Evolutionary conservation across 2,888 invertebrate genomes (phyloP).

Genomic region (Plagodis dolabraria): DNA sequence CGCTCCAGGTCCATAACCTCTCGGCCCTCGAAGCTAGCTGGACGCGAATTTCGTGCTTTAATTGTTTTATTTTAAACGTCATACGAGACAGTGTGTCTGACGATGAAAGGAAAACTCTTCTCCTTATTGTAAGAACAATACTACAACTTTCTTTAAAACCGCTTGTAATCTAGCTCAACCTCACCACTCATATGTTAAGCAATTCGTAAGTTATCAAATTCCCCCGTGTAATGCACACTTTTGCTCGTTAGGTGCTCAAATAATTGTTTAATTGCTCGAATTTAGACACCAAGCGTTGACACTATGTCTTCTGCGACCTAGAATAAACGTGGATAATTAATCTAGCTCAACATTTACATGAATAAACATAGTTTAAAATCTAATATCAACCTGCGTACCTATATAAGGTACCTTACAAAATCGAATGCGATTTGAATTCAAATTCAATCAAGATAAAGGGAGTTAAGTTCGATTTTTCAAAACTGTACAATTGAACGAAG

Average conservation of each 20-base stretch:
- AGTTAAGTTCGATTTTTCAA: too few species aligned
- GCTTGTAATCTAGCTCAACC: constrained; percentile 9
- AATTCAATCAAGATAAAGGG: too few species aligned
- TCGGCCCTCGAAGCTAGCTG: too few species aligned
- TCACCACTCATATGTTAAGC: constrained; percentile 8
- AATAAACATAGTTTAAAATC: too few species aligned
- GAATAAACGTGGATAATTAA: neutral
- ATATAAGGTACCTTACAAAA: too few species aligned
- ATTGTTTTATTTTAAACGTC: neutral
- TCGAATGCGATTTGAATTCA: too few species aligned
- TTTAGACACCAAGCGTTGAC: constrained; percentile 21
- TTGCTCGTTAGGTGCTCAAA: constrained; percentile 25
- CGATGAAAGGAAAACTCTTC: too few species aligned
- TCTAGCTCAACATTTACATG: too few species aligned
- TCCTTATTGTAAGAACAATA: neutral
- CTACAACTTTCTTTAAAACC: neutral
- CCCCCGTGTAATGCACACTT: constrained; percentile 26
- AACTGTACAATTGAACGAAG: too few species aligned
- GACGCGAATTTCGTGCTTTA: neutral
- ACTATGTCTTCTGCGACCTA: constrained; percentile 16
- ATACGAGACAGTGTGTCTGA: too few species aligned
- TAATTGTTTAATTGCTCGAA: constrained; percentile 34
- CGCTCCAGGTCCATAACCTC: too few species aligned
- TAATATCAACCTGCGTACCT: too few species aligned
- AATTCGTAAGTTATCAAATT: constrained; percentile 27